phyloP scores from a whole-genome alignment of 2,888 invertebrate species.

The Orchesella flavescens region DNA sequence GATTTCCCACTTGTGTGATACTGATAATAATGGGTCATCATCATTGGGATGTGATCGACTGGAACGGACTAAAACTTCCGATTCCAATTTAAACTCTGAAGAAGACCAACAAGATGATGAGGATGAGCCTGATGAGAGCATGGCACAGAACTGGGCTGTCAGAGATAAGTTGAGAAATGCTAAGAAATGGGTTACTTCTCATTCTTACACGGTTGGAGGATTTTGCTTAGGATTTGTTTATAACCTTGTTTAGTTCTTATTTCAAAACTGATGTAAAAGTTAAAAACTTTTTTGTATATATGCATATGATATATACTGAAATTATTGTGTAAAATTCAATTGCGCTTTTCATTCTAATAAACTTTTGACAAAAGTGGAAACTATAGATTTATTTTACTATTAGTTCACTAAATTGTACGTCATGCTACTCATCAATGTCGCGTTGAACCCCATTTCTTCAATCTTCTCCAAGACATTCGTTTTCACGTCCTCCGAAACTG shows the following conservation, averaged over 20 bases:
- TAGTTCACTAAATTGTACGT: background rate
- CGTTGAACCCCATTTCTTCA: background rate
- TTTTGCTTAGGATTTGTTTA: constrained; percentile 59
- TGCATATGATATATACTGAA: background rate
- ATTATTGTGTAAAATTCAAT: no score
- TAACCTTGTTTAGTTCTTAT: constrained; percentile 38
- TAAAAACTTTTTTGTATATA: background rate
- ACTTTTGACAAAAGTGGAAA: background rate
- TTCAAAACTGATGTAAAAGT: background rate
- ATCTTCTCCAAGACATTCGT: background rate
- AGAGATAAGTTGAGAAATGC: constrained; percentile 17
- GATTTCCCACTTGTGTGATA: constrained; percentile 47
- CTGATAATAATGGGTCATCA: background rate
- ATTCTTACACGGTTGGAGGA: constrained; percentile 58
- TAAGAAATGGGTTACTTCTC: constrained; percentile 49
- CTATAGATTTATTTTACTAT: no score
- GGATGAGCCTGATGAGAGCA: background rate
- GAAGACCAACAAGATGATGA: background rate
- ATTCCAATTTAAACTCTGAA: background rate
- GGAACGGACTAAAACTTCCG: background rate
- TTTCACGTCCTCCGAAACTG: background rate
- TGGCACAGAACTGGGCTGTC: background rate
- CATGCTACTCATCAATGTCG: background rate
- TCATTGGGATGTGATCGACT: background rate
- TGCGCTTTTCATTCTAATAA: background rate